Percentiles rank a stretch among this genome's conserved stretches.
Conservation (phyloP, 2,797 vertebrate genomes). For the Pipistrellus nathusii region DNA sequence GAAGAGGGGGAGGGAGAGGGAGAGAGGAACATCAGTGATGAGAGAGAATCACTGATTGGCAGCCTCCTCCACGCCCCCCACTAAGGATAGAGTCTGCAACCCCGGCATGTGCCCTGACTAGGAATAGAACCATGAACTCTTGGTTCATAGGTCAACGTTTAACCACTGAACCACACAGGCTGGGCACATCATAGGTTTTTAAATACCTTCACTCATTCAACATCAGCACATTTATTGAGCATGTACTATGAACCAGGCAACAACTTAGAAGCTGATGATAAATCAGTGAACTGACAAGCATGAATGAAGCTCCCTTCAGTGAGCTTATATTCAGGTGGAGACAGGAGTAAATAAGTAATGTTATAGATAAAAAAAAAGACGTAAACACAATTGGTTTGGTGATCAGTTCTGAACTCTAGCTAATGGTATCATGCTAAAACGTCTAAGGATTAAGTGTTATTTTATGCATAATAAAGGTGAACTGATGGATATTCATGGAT, state of each 20-base stretch:
- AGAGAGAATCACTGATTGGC: too few relatives aligned
- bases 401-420: background rate
- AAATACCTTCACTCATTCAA: slow-evolving; percentile 8
- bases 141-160: too few relatives aligned
- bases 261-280: background rate
- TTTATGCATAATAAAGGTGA: background rate
- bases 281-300: background rate
- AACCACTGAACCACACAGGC: too few relatives aligned
- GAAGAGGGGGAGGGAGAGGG: too few relatives aligned
- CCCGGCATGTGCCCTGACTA: too few relatives aligned
- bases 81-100: too few relatives aligned
- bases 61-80: too few relatives aligned
- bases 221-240: background rate
- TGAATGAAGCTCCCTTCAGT: background rate
- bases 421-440: background rate
- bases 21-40: too few relatives aligned
- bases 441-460: background rate
- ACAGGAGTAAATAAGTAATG: background rate
- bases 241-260: background rate
- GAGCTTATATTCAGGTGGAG: background rate
- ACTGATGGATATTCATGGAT: background rate
- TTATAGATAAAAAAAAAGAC: background rate
- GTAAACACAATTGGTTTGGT: background rate
- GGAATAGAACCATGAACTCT: too few relatives aligned
- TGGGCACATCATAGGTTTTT: background rate